Evolutionary conservation across 2,888 invertebrate genomes (phyloP).

Genomic region (Synergus itoensis): DNA sequence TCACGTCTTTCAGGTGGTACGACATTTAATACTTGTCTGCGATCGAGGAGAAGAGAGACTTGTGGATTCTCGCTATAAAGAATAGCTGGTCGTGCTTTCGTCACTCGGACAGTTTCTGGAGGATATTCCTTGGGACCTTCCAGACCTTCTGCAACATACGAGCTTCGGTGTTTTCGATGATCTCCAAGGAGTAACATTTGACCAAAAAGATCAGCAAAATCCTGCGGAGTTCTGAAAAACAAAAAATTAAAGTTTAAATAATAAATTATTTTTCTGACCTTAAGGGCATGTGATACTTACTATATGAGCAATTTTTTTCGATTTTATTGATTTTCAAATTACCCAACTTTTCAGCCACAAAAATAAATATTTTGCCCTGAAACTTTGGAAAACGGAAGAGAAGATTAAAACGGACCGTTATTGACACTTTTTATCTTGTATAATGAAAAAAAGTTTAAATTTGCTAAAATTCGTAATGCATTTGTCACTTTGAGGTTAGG

Average conservation of each 20-base stretch:
- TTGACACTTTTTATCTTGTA: too few relatives aligned
- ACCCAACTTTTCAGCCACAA: too few relatives aligned
- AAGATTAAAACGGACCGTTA: too few relatives aligned
- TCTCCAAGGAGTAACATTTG: constrained; percentile 74
- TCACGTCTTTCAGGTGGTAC: constrained; percentile 69
- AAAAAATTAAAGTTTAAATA: neutral
- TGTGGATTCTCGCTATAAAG: constrained; percentile 73
- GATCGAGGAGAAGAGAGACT: constrained; percentile 65
- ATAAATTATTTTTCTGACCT: neutral
- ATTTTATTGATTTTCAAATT: too few relatives aligned
- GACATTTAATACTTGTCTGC: constrained; percentile 64
- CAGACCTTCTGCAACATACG: constrained; percentile 66
- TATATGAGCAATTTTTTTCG: too few relatives aligned
- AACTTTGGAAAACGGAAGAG: too few relatives aligned
- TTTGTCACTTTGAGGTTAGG: too few relatives aligned
- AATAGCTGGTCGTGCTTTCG: constrained; percentile 66
- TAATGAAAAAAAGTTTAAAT: too few relatives aligned
- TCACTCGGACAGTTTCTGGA: constrained; percentile 70
- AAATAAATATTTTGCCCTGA: too few relatives aligned
- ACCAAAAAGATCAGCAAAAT: constrained; percentile 68
- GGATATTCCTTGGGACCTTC: constrained; percentile 71
- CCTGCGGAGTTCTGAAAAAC: constrained; percentile 67
- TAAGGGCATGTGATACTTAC: too few relatives aligned
- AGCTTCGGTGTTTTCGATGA: constrained; percentile 63
- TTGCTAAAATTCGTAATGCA: too few relatives aligned